Percentiles rank a stretch among this genome's conserved stretches.
These are phyloP conservation scores for Capromys pilorides DNA, from an alignment of 2,797 vertebrate species.

Conservation along the genomic window DNA sequence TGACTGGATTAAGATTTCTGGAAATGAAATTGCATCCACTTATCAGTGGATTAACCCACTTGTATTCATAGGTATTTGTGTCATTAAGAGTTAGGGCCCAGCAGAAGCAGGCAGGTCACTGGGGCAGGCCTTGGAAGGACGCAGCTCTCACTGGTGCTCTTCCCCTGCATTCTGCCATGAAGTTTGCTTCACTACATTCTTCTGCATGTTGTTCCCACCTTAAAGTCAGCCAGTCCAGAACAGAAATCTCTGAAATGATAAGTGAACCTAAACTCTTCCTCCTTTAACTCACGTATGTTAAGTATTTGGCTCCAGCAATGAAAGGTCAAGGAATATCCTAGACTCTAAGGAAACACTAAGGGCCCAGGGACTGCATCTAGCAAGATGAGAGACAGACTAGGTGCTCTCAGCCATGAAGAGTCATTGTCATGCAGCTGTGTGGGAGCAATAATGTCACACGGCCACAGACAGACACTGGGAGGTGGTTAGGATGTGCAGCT, in stretches of 20 bases:
- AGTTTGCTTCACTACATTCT: background rate
- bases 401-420: background rate
- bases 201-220: background rate
- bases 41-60: background rate
- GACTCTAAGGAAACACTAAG: background rate
- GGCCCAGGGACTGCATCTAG: background rate
- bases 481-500: background rate
- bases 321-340: background rate
- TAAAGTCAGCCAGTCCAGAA: background rate
- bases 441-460: background rate
- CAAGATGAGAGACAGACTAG: background rate
- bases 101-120: background rate
- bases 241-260: background rate
- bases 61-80: background rate
- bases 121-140: background rate
- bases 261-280: background rate
- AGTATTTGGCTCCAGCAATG: background rate
- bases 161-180: background rate
- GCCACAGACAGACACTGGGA: background rate
- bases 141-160: background rate
- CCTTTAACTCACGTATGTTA: background rate
- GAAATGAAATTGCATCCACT: background rate
- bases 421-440: background rate
- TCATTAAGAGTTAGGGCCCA: background rate
- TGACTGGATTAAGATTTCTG: background rate